Conservation (phyloP, 2,888 invertebrate genomes). For the Eurytoma adleriae region DNA sequence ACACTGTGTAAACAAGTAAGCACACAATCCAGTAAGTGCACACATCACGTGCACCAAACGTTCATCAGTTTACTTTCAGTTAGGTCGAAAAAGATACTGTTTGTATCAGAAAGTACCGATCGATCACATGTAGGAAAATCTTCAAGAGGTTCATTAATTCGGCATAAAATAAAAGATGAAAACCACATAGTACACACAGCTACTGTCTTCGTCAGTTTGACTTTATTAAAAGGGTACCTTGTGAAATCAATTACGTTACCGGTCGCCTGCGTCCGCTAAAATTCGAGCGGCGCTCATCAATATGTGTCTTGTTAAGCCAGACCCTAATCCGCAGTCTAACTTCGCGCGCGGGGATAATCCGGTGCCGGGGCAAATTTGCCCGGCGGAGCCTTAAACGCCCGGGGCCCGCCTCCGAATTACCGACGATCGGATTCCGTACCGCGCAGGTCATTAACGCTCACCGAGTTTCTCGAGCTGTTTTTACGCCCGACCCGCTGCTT, state of each 20-base stretch:
- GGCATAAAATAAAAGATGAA: no score
- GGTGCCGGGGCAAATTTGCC: slow-evolving; percentile 7
- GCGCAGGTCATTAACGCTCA: slow-evolving; percentile 48
- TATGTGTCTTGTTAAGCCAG: slow-evolving; percentile 55
- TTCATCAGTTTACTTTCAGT: no score
- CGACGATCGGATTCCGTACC: slow-evolving; percentile 3
- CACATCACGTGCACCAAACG: no score
- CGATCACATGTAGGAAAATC: no score
- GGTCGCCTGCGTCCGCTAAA: not conserved
- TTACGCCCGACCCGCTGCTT: not conserved
- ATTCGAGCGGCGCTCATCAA: slow-evolving; percentile 53
- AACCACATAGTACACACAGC: not conserved
- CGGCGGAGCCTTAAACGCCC: slow-evolving; percentile 42
- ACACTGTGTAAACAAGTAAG: no score
- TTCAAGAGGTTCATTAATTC: no score
- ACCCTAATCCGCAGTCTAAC: slow-evolving; percentile 52
- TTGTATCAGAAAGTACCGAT: no score
- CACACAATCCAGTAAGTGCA: no score
- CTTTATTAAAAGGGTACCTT: slow-evolving; percentile 9
- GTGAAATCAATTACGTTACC: slow-evolving; percentile 31
- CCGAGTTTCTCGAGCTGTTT: not conserved
- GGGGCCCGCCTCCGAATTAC: slow-evolving; percentile 9
- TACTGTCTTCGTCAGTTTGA: not conserved
- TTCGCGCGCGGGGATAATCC: slow-evolving; percentile 35
- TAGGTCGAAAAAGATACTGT: no score